Evolutionary conservation across 2,888 invertebrate genomes (phyloP), one percentile per base, ranked within the genome.

Genomic region (Pachliopta kotzebuea): DNA sequence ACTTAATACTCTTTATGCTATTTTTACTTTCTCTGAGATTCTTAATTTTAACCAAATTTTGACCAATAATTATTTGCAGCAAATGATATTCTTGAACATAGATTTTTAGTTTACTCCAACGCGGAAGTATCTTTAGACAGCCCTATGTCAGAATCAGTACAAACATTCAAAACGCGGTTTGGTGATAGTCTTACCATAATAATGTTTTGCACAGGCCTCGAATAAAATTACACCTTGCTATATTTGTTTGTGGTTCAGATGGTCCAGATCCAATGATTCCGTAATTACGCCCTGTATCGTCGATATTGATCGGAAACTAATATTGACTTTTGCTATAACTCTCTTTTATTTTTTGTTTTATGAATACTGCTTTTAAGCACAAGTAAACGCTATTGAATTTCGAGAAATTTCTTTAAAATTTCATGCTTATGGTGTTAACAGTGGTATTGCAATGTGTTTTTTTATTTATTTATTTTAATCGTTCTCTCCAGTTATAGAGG

Each of bases 201-300:
- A 76, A 80, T 84, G 86, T 52, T 86, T 85, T 83, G 78, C 76
- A 67, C 75, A 63, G 75, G 74, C 74, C 76, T 81, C 78, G 84
- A 79, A 80, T 79, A 73, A 82, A 87, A 86, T 86, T 84, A 81
- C 78, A 79, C 78, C 73, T 76, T 69, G 64, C 55, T 68, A 68
- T 77, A 77, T 84, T 83, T 83, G 81, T 77, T 82, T 84, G 84
- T 78, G 79, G 79, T 79, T 76, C 70, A 68, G 72, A 73, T 79
- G 74, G 71, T 73, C 75, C 74, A 76, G 74, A 74, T 72, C 49
- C 49, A 49, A 49, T 72, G 68, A 63, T 70, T 20, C 20, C n/a
- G 69, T 71, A 72, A 71, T 74, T 72, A 65, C 59, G 68, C 68
- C 69, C 60, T 70, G 65, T 69, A 68, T 63, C 53, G 57, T 37